Conservation (phyloP, 2,888 invertebrate species). For the Frankliniella intonsa region DNA sequence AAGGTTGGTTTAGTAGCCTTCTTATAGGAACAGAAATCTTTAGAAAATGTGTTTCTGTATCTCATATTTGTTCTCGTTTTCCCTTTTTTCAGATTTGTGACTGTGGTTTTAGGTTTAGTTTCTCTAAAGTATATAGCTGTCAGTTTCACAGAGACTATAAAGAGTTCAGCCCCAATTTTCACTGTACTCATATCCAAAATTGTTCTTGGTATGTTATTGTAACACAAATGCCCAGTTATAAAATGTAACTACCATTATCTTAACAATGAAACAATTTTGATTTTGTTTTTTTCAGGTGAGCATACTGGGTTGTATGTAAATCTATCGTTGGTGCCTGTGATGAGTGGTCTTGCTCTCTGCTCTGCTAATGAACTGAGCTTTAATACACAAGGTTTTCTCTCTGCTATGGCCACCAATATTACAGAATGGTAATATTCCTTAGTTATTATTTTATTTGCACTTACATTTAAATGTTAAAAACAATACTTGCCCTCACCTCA, state of each 20-base stretch:
- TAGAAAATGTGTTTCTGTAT: background rate
- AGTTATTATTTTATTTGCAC: background rate
- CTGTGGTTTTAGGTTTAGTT: slow-evolving; percentile 67
- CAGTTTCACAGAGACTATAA: slow-evolving; percentile 75
- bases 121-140: slow-evolving; percentile 73
- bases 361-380: slow-evolving; percentile 74
- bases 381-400: slow-evolving; percentile 64
- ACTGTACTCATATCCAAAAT: slow-evolving; percentile 68
- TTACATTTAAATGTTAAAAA: too few relatives aligned
- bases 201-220: slow-evolving; percentile 51
- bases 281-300: slow-evolving; percentile 52
- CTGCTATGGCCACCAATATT: slow-evolving; percentile 71
- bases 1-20: slow-evolving; percentile 48
- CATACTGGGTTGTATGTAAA: slow-evolving; percentile 63
- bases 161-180: slow-evolving; percentile 73
- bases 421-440: slow-evolving; percentile 58
- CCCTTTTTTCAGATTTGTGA: slow-evolving; percentile 56
- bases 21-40: background rate
- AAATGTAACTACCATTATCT: slow-evolving; percentile 30
- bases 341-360: slow-evolving; percentile 70
- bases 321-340: slow-evolving; percentile 68
- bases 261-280: background rate
- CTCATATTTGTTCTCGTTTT: slow-evolving; percentile 28
- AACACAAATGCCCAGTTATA: slow-evolving; percentile 23
- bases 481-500: too few relatives aligned